A percentile compares a stretch with the other conserved stretches of the same genome.
Conservation (phyloP, 2,113 vertebrate species). For the Equus quagga region DNA sequence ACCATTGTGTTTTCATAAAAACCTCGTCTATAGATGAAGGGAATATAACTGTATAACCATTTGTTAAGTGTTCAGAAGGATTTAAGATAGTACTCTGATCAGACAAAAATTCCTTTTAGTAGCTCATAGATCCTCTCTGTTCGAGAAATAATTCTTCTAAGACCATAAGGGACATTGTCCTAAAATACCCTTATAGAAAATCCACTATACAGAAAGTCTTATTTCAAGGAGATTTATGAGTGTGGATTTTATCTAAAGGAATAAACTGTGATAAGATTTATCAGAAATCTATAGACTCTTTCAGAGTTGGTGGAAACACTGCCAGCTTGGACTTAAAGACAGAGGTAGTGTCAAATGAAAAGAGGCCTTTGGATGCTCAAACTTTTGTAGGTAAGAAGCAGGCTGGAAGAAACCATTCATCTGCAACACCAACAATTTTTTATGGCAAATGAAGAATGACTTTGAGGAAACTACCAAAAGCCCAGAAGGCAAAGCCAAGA, state of each 20-base stretch:
- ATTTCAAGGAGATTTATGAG: not conserved
- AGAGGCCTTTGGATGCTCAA: not conserved
- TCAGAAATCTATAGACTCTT: not conserved
- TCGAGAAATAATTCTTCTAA: not conserved
- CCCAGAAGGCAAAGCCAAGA: not conserved
- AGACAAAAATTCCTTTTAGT: not conserved
- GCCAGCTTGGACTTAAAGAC: not conserved
- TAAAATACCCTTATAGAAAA: not conserved
- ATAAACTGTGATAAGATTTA: not conserved
- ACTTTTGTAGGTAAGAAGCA: not conserved
- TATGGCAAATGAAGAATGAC: not conserved
- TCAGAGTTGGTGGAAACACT: not conserved
- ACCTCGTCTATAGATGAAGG: not conserved
- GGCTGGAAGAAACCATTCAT: not conserved
- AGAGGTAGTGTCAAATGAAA: not conserved
- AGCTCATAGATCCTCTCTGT: not conserved
- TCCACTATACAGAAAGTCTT: not conserved
- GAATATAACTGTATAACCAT: not conserved
- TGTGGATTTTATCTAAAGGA: not conserved
- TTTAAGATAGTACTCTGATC: not conserved
- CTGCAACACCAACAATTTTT: not conserved
- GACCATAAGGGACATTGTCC: not conserved
- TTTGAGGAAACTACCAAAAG: not conserved
- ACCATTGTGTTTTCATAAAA: not conserved
- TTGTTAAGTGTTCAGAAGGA: not conserved